Base-by-base conservation (phyloP, 2,113 vertebrate species). In the Tichodroma muraria region DNA sequence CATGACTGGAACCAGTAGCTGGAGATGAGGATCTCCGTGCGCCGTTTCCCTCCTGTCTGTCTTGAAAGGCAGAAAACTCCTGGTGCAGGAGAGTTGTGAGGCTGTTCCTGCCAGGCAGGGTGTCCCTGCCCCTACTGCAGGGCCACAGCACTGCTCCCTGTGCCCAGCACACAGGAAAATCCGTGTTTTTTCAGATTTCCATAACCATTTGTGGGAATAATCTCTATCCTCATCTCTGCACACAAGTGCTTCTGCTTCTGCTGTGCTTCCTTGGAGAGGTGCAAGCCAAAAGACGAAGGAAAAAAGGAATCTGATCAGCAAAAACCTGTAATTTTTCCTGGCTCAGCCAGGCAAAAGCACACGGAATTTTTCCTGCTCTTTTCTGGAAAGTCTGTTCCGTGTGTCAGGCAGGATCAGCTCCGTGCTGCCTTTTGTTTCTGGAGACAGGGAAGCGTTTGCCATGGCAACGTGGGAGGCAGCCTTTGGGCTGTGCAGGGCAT, bases 301-400 rank as follows among this genome's bases (percentile, higher is more conserved):
- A 83, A 81, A 80, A 80, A 88, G 75, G 69, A 75, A 59, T 85
- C 82, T 52, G 56, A 80, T 93, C 79, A 93, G 78, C 85, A 94
- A 72, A 91, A 77, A 0, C 19, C 82, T 68, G 6, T 83, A n/a
- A 37, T 89, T 94, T 95, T 96, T 88, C 91, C 95, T 94, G 92
- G 90, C 94, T 92, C 54, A 2, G 33, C 54, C n/a, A 21, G 47
- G 57, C n/a, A 79, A 81, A 80, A 95, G 59, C 81, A 49, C 56
- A 27, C 8, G 10, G 56, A 65, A 65, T 69, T 96, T 91, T 92
- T 83, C 72, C 77, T 87, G 31, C 49, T 68, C 64, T 89, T 76
- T 91, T 91, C 80, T 96, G 89, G 78, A 63, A 78, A 75, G 71
- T 66, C 80, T 54, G 4, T 77, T 81, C 53, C 14, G 57, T 75